These are phyloP conservation scores for Diachasmimorpha longicaudata DNA, from an alignment of 1,140 invertebrate genomes.

Conservation along the genomic window DNA sequence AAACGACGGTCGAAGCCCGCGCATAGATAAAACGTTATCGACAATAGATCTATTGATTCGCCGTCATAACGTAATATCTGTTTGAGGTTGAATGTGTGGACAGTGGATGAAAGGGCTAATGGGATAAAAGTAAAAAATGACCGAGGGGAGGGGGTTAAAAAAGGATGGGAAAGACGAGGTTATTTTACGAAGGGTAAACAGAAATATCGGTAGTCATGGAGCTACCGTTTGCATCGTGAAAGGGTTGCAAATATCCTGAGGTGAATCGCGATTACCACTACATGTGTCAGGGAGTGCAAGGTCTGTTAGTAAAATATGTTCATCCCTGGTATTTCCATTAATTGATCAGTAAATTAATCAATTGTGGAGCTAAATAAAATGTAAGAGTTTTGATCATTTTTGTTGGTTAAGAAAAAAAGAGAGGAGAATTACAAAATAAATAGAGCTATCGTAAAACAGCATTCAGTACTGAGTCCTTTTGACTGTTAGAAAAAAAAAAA, in stretches of 20 bases:
- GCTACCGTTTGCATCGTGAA: not conserved
- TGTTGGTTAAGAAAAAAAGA: no score
- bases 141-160: not conserved
- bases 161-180: not conserved
- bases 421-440: no score
- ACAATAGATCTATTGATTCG: not conserved
- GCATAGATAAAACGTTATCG: not conserved
- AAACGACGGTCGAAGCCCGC: not conserved
- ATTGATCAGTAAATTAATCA: no score
- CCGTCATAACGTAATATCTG: not conserved
- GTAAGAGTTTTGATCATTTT: no score
- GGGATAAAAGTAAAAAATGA: not conserved
- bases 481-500: no score
- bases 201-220: not conserved
- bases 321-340: no score
- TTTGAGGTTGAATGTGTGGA: not conserved
- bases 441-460: no score
- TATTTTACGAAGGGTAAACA: not conserved
- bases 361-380: no score
- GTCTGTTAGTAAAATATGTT: no score
- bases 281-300: no score
- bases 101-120: not conserved
- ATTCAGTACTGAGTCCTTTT: no score
- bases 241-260: not conserved
- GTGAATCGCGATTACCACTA: not conserved